These are phyloP conservation scores for Tonatia bakeri DNA, from an alignment of 2,113 vertebrate species.

Conservation along the genomic window DNA sequence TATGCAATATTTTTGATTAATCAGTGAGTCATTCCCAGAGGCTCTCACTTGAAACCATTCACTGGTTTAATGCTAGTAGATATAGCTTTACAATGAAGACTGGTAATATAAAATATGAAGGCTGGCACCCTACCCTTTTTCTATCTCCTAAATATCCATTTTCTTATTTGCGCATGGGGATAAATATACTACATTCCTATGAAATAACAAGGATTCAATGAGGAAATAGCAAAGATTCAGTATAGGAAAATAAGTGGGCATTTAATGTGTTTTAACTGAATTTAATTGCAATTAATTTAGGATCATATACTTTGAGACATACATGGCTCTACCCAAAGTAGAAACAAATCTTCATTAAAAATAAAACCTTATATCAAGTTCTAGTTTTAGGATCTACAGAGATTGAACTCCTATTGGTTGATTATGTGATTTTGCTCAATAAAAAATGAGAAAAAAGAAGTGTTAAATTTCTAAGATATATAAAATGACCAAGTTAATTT, in stretches of 20 bases:
- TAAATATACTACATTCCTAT: background rate
- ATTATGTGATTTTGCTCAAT: background rate
- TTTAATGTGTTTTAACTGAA: background rate
- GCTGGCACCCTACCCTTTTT: background rate
- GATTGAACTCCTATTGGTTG: background rate
- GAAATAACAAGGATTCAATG: background rate
- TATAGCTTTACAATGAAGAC: background rate
- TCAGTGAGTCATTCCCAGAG: conserved; percentile 28
- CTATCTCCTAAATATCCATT: background rate
- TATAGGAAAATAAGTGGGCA: background rate
- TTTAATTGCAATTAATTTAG: background rate
- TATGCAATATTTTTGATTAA: conserved; percentile 43
- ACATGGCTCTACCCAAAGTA: background rate
- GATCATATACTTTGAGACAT: background rate
- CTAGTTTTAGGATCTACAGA: background rate
- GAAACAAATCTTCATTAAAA: background rate
- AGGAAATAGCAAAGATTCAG: background rate
- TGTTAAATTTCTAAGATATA: background rate
- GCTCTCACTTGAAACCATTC: background rate
- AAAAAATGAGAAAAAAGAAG: background rate
- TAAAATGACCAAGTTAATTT: background rate
- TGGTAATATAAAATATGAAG: background rate
- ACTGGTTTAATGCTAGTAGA: background rate
- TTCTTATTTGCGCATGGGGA: background rate
- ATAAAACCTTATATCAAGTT: background rate